These are phyloP conservation scores for Lobophora halterata DNA, from an alignment of 2,888 invertebrate genomes.

Conservation along the genomic window DNA sequence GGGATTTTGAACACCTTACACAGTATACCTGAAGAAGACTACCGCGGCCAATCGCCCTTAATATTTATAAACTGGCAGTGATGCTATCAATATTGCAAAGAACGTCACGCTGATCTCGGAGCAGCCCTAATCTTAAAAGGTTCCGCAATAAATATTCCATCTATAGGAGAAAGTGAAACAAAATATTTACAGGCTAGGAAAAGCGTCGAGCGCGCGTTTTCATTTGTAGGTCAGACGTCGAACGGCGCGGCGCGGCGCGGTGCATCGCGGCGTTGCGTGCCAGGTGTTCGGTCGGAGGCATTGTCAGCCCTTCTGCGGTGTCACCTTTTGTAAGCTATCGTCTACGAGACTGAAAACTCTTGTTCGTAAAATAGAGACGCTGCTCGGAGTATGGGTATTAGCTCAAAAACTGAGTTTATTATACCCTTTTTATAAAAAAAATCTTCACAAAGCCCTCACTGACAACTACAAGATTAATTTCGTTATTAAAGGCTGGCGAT, in stretches of 20 bases:
- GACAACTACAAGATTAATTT: conserved; percentile 53
- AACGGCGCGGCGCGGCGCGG: conserved; percentile 21
- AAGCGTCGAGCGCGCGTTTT: conserved; percentile 33
- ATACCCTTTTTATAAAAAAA: conserved; percentile 49
- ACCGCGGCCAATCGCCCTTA: conserved; percentile 24
- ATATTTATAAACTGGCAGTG: conserved; percentile 51
- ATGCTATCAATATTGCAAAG: conserved; percentile 48
- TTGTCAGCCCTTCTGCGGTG: too few relatives aligned
- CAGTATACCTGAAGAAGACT: conserved; percentile 15
- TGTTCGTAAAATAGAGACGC: conserved; percentile 22
- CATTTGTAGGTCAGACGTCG: conserved; percentile 65
- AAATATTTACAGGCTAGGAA: conserved; percentile 60
- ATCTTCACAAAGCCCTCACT: conserved; percentile 37
- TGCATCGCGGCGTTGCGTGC: too few relatives aligned
- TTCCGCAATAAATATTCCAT: conserved; percentile 72
- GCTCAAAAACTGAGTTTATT: conserved; percentile 52
- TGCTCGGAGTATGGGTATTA: conserved; percentile 44
- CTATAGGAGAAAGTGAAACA: conserved; percentile 41
- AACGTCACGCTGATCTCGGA: too few relatives aligned
- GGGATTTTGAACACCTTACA: conserved; percentile 28
- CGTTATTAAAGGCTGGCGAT: conserved; percentile 54
- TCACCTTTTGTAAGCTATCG: too few relatives aligned
- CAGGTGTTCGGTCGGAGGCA: too few relatives aligned
- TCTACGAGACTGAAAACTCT: too few relatives aligned
- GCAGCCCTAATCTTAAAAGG: conserved; percentile 67